phyloP scores from a whole-genome alignment of 2,888 invertebrate species.

The Saturnia pavonia region DNA sequence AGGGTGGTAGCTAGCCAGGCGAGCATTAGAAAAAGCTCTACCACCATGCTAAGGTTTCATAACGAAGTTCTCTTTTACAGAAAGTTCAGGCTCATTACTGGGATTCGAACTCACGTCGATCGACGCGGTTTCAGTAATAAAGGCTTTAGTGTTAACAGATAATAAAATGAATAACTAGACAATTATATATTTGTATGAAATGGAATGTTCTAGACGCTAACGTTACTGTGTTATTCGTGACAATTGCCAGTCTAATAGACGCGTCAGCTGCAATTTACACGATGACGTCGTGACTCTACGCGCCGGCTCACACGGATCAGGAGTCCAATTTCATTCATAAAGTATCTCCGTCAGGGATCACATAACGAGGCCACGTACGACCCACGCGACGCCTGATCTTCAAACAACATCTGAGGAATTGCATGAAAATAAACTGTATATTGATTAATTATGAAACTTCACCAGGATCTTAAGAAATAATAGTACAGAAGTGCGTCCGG shows the following conservation, averaged over 20 bases:
- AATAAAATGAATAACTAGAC: neutral
- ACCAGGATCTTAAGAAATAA: too few relatives aligned
- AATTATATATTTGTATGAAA: neutral
- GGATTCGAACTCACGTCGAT: too few relatives aligned
- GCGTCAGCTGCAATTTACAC: conserved; percentile 4
- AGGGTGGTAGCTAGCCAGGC: too few relatives aligned
- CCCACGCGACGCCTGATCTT: neutral
- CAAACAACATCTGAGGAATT: neutral
- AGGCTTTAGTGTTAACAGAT: neutral
- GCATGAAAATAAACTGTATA: neutral
- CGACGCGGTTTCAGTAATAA: too few relatives aligned
- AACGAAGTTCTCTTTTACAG: too few relatives aligned
- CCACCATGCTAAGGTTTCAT: too few relatives aligned
- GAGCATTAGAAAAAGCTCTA: too few relatives aligned
- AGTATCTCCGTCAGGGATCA: neutral
- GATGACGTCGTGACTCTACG: neutral
- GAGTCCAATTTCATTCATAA: conserved; percentile 7
- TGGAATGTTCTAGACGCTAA: neutral
- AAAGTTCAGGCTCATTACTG: too few relatives aligned
- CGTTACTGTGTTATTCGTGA: neutral
- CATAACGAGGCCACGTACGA: conserved; percentile 1
- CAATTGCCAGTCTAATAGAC: neutral
- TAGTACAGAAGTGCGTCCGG: too few relatives aligned
- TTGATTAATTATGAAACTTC: too few relatives aligned
- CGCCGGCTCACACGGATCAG: neutral